phyloP scores from a whole-genome alignment of 2,888 invertebrate genomes.

The Cosmia trapezina region DNA sequence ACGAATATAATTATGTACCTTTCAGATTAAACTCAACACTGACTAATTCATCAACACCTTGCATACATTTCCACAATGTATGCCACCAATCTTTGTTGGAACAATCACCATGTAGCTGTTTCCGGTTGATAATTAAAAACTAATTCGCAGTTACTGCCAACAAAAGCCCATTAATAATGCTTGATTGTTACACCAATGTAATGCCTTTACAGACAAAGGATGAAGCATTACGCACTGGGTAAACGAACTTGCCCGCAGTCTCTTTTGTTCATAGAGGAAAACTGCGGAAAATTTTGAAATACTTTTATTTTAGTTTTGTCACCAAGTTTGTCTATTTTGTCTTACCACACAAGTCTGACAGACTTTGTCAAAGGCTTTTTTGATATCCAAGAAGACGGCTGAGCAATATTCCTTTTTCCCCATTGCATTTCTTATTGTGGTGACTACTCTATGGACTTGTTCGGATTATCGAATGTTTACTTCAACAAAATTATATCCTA shows the following conservation, averaged over 20 bases:
- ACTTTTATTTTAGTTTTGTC: background rate
- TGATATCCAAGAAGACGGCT: too few relatives aligned
- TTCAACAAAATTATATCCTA: too few relatives aligned
- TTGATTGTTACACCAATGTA: slow-evolving; percentile 76
- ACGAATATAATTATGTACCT: background rate
- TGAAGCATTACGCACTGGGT: slow-evolving; percentile 65
- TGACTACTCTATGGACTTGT: too few relatives aligned
- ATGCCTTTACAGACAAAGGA: slow-evolving; percentile 70
- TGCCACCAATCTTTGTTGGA: slow-evolving; percentile 69
- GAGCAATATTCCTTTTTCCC: too few relatives aligned
- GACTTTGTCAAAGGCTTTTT: too few relatives aligned
- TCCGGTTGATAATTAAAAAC: slow-evolving; percentile 87
- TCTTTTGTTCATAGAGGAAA: slow-evolving; percentile 44
- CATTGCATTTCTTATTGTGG: too few relatives aligned
- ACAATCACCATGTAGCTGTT: slow-evolving; percentile 72
- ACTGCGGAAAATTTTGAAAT: background rate
- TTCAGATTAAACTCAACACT: slow-evolving; percentile 34
- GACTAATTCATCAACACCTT: slow-evolving; percentile 37
- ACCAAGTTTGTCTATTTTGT: too few relatives aligned
- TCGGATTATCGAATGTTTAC: too few relatives aligned
- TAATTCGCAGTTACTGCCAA: slow-evolving; percentile 79
- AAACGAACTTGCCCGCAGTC: slow-evolving; percentile 48
- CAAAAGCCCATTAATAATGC: slow-evolving; percentile 87
- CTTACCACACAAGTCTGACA: too few relatives aligned
- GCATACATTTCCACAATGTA: slow-evolving; percentile 32